Evolutionary conservation across 1,140 invertebrate genomes (phyloP).

Genomic region (Drosophila malerkotliana): DNA sequence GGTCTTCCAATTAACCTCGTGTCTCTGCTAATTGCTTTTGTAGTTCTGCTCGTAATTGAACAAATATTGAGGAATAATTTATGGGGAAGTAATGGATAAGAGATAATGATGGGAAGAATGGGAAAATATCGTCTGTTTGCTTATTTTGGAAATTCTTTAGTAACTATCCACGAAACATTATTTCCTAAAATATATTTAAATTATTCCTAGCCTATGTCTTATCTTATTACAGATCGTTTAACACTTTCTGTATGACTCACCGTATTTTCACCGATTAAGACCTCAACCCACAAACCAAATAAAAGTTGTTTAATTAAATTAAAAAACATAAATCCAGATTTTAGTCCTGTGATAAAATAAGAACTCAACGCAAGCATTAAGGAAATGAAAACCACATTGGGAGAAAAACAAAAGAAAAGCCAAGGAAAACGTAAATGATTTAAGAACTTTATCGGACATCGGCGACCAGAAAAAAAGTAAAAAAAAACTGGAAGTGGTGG

Average conservation of each 20-base stretch:
- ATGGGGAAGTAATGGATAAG: not conserved
- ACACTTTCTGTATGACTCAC: not conserved
- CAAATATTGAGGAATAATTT: constrained; percentile 28
- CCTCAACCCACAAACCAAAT: not conserved
- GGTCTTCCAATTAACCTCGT: constrained; percentile 62
- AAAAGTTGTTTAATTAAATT: constrained; percentile 29
- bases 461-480: constrained; percentile 30
- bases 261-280: constrained; percentile 5
- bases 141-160: not conserved
- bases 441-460: constrained; percentile 71
- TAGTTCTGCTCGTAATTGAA: constrained; percentile 25
- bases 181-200: too few relatives aligned
- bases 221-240: not conserved
- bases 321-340: constrained; percentile 42
- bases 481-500: constrained; percentile 17
- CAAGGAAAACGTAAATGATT: constrained; percentile 66
- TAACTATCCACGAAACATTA: not conserved
- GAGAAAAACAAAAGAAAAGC: constrained; percentile 28
- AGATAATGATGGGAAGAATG: not conserved
- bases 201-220: too few relatives aligned
- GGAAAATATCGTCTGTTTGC: not conserved
- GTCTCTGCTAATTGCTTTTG: constrained; percentile 69
- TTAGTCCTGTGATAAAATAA: constrained; percentile 21
- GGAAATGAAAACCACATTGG: constrained; percentile 51
- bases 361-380: constrained; percentile 33